Evolutionary conservation across 1,140 invertebrate species (phyloP).

Genomic region (Medauroidea extradentata): DNA sequence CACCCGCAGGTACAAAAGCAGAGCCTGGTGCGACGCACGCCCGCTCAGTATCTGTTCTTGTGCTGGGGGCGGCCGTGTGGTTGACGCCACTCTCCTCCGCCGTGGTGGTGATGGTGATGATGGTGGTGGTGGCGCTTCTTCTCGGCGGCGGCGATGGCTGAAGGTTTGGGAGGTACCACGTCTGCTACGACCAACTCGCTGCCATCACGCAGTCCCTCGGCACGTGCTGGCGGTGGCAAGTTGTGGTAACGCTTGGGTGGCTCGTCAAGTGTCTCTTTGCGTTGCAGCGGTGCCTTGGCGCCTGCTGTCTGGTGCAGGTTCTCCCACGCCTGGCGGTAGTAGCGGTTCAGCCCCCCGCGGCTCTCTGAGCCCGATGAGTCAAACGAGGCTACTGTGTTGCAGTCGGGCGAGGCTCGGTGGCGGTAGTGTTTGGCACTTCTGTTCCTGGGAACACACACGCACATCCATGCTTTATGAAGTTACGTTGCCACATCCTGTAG

Average conservation of each 20-base stretch:
- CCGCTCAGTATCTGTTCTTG: slow-evolving; percentile 21
- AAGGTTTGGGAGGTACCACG: slow-evolving; percentile 41
- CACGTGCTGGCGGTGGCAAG: slow-evolving; percentile 15
- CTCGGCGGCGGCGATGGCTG: slow-evolving; percentile 48
- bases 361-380: slow-evolving; percentile 81
- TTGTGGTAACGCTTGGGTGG: slow-evolving; percentile 41
- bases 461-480: too few species aligned
- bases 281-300: slow-evolving; percentile 46
- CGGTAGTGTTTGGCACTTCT: slow-evolving; percentile 77
- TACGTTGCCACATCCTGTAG: too few species aligned
- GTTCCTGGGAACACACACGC: slow-evolving; percentile 50
- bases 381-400: slow-evolving; percentile 81
- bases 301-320: slow-evolving; percentile 79
- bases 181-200: slow-evolving; percentile 78
- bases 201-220: slow-evolving; percentile 65
- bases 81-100: slow-evolving; percentile 14
- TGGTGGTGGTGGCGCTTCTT: slow-evolving; percentile 80
- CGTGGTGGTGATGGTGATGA: slow-evolving; percentile 63
- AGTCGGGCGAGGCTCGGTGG: slow-evolving; percentile 80
- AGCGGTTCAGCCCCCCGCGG: slow-evolving; percentile 72
- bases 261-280: slow-evolving; percentile 68
- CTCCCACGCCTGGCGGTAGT: slow-evolving; percentile 87
- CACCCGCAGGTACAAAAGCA: too few species aligned
- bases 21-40: slow-evolving; percentile 41
- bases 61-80: slow-evolving; percentile 27